Evolutionary conservation across 2,113 vertebrate species (phyloP).

Genomic region (Cacatua alba): DNA sequence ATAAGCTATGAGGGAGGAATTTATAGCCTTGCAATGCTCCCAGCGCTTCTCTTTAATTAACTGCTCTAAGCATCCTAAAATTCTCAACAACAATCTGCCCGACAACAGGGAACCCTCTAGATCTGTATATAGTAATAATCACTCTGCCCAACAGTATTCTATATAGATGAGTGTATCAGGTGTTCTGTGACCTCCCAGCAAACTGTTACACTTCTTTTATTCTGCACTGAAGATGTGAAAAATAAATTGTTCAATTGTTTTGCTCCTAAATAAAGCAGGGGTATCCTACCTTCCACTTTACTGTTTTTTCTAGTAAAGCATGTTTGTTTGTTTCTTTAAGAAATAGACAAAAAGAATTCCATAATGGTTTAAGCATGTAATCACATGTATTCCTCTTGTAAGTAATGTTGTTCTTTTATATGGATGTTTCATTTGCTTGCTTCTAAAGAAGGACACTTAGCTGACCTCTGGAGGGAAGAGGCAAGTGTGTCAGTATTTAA

Average conservation of each 20-base stretch:
- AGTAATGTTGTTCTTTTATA: background rate
- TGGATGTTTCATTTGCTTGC: background rate
- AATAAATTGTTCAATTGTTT: background rate
- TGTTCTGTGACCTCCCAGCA: constrained; percentile 9
- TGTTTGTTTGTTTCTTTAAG: background rate
- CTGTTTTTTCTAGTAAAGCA: background rate
- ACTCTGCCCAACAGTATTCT: background rate
- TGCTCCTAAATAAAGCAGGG: background rate
- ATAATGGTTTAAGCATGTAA: background rate
- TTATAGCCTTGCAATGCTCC: constrained; percentile 44
- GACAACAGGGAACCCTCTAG: constrained; percentile 54
- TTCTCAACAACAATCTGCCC: constrained; percentile 61
- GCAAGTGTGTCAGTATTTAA: background rate
- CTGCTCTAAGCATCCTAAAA: constrained; percentile 60
- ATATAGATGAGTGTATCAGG: background rate
- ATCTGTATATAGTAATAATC: constrained; percentile 33
- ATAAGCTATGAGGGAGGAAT: constrained; percentile 60
- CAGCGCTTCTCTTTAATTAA: constrained; percentile 67
- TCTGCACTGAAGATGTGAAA: background rate
- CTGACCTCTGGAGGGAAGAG: background rate
- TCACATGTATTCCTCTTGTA: background rate
- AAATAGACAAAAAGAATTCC: background rate
- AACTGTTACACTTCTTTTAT: background rate
- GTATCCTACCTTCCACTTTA: background rate
- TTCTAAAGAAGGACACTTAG: background rate